Conservation (phyloP, 2,113 vertebrate genomes). For the Siniperca knerii region DNA sequence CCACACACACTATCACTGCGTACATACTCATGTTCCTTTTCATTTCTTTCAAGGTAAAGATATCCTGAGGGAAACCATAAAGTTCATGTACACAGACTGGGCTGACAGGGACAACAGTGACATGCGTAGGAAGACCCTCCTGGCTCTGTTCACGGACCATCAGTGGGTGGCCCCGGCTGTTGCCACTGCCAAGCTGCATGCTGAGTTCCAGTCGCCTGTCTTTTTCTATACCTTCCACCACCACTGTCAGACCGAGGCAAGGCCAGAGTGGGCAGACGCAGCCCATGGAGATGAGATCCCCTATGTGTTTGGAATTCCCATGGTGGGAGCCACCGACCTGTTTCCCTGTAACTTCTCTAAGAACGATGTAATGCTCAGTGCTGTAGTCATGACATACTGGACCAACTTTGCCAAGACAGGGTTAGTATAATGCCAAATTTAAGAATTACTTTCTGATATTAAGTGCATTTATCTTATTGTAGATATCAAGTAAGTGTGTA, state of each 20-base stretch:
- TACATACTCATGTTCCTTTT: constrained; percentile 33
- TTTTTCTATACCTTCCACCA: constrained; percentile 98
- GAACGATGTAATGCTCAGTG: constrained; percentile 96
- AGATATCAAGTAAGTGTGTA: neutral
- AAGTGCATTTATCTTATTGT: neutral
- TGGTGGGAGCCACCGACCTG: constrained; percentile 95
- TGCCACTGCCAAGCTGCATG: constrained; percentile 96
- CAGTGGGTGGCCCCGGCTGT: constrained; percentile 97
- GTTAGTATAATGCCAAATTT: constrained; percentile 78
- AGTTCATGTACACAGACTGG: constrained; percentile 99
- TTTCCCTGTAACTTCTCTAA: constrained; percentile 99
- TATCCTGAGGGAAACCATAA: constrained; percentile 95
- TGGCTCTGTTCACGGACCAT: constrained; percentile 96
- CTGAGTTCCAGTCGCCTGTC: constrained; percentile 95
- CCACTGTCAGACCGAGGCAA: constrained; percentile 96
- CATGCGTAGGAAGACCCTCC: constrained; percentile 93
- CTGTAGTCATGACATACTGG: constrained; percentile 98
- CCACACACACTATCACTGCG: fast-evolving
- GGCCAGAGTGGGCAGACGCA: constrained; percentile 95
- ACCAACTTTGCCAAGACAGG: constrained; percentile 97
- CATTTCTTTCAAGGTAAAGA: constrained; percentile 86
- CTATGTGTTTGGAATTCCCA: constrained; percentile 96
- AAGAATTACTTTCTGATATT: too few relatives aligned
- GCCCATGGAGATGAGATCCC: constrained; percentile 96
- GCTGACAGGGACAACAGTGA: constrained; percentile 96